Evolutionary conservation across 1,140 invertebrate genomes (phyloP).

Genomic region (Augochlora pura): DNA sequence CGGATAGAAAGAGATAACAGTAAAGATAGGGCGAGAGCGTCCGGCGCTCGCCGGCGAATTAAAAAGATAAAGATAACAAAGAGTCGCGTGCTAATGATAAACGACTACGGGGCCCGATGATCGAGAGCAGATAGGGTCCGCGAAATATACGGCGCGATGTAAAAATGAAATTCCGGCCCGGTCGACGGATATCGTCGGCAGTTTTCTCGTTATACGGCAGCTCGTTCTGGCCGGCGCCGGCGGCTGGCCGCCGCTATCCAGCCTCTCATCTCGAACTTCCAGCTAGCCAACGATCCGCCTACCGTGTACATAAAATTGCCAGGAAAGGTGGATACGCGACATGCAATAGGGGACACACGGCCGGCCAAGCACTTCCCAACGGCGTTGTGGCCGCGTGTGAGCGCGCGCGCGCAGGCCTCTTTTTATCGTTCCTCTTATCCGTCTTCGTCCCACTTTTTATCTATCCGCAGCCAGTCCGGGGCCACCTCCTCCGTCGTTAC

Average conservation of each 20-base stretch:
- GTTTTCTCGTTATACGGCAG: conserved; percentile 53
- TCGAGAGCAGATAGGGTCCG: conserved; percentile 55
- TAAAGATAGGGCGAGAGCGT: conserved; percentile 20
- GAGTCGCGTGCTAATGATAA: conserved; percentile 55
- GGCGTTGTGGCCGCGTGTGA: too few species aligned
- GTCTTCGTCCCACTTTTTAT: conserved; percentile 26
- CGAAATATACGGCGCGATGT: conserved; percentile 44
- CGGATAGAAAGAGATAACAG: background rate
- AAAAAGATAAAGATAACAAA: conserved; percentile 58
- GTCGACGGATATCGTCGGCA: conserved; percentile 39
- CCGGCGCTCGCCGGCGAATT: conserved; percentile 35
- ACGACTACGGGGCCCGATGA: conserved; percentile 44
- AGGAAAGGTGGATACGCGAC: conserved; percentile 46
- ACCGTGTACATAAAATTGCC: conserved; percentile 55
- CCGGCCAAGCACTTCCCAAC: background rate
- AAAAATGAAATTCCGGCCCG: conserved; percentile 53
- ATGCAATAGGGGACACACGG: conserved; percentile 19
- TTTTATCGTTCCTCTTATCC: conserved; percentile 32
- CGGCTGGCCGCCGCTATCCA: conserved; percentile 45
- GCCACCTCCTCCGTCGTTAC: background rate
- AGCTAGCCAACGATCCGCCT: conserved; percentile 35
- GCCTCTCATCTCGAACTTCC: conserved; percentile 47
- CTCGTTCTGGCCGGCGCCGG: conserved; percentile 25
- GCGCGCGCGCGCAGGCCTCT: background rate
- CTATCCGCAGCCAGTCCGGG: background rate